phyloP scores from a whole-genome alignment of 1,140 invertebrate genomes.

The Riptortus pedestris region DNA sequence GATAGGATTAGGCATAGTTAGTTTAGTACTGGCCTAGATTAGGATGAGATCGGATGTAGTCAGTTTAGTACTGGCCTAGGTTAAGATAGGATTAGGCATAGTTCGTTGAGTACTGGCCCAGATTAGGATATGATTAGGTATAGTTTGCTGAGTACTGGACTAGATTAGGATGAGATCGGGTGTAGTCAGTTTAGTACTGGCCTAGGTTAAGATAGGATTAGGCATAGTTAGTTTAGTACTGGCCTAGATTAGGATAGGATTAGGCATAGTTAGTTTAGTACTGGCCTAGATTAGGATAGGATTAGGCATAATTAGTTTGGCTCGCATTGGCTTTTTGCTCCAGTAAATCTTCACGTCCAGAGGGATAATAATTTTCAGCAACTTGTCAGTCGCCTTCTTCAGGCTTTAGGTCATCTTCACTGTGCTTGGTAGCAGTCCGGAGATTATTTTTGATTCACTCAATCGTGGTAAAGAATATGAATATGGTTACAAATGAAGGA shows the following conservation, averaged over 20 bases:
- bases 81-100: neutral
- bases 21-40: neutral
- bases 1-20: neutral
- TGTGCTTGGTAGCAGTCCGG: no score
- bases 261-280: neutral
- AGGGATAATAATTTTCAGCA: no score
- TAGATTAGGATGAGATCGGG: neutral
- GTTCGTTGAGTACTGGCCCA: no score
- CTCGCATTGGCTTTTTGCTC: no score
- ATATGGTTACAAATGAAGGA: no score
- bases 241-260: neutral
- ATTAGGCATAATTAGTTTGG: neutral
- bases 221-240: neutral
- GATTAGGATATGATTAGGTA: no score
- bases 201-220: neutral
- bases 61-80: neutral
- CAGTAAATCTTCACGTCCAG: no score
- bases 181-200: neutral
- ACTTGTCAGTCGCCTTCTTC: no score
- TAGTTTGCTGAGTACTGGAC: neutral
- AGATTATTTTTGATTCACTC: no score
- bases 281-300: neutral
- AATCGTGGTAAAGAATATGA: no score
- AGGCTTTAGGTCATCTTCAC: no score
- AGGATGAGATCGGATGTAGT: neutral